Percentiles rank a stretch among this genome's conserved stretches.
These are phyloP conservation scores for Volucella inflata DNA, from an alignment of 2,888 invertebrate genomes.

Conservation along the genomic window DNA sequence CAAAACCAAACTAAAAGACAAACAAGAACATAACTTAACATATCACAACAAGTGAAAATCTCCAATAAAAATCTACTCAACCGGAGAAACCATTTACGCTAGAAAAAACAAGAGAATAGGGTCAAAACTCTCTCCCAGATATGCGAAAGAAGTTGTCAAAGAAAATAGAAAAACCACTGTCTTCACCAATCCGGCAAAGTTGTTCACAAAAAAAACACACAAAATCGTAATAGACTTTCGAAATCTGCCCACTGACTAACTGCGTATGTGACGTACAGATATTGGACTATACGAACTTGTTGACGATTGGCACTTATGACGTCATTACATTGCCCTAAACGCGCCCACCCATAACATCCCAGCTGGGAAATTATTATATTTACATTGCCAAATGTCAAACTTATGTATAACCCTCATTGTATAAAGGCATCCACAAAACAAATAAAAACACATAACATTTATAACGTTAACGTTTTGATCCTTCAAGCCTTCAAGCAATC, in stretches of 20 bases:
- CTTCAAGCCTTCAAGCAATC: too few relatives aligned
- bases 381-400: too few relatives aligned
- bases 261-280: neutral
- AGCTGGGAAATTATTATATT: too few relatives aligned
- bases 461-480: too few relatives aligned
- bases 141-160: neutral
- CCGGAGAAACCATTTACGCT: neutral
- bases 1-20: neutral
- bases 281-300: conserved; percentile 13
- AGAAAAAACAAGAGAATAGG: neutral
- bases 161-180: too few relatives aligned
- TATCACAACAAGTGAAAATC: neutral
- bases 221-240: neutral
- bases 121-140: neutral
- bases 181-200: conserved; percentile 1
- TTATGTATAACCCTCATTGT: too few relatives aligned
- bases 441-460: too few relatives aligned
- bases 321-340: too few relatives aligned
- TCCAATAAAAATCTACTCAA: neutral
- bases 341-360: too few relatives aligned
- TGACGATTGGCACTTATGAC: too few relatives aligned
- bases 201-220: neutral
- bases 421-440: too few relatives aligned
- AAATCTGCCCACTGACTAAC: neutral
- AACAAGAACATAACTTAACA: conserved; percentile 1